Evolutionary conservation across 2,797 vertebrate species (phyloP).

Genomic region (Cottoperca gobio): DNA sequence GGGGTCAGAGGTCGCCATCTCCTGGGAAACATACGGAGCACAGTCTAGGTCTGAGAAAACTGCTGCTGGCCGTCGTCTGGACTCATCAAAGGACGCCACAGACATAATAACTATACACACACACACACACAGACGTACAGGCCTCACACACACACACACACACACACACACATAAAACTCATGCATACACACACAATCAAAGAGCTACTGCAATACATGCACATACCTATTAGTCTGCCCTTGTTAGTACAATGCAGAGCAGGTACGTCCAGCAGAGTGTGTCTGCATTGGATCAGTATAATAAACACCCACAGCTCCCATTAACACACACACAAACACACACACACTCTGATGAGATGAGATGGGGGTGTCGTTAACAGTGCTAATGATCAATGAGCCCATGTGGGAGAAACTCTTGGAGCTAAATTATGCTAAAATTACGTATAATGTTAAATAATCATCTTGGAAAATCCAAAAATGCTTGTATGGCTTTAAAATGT

Average conservation of each 20-base stretch:
- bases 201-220: constrained; percentile 49
- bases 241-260: constrained; percentile 64
- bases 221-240: constrained; percentile 60
- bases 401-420: background rate
- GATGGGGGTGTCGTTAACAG: constrained; percentile 22
- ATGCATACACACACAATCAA: constrained; percentile 40
- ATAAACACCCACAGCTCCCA: constrained; percentile 48
- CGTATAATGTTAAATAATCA: background rate
- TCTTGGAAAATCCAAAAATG: background rate
- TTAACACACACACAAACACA: constrained; percentile 55
- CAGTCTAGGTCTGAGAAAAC: constrained; percentile 70
- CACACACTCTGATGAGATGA: constrained; percentile 38
- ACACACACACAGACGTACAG: constrained; percentile 24
- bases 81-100: constrained; percentile 60
- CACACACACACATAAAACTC: constrained; percentile 40
- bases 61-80: constrained; percentile 43
- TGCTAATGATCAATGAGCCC: constrained; percentile 53
- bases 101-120: constrained; percentile 46
- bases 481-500: background rate
- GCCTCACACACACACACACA: constrained; percentile 27
- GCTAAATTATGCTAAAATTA: constrained; percentile 17
- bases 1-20: constrained; percentile 80
- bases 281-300: constrained; percentile 64
- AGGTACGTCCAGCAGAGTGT: constrained; percentile 55
- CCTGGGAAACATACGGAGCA: constrained; percentile 77